A percentile compares a stretch with the other conserved stretches of the same genome.
phyloP scores from a whole-genome alignment of 2,113 vertebrate species.

The Poeciliopsis prolifica region DNA sequence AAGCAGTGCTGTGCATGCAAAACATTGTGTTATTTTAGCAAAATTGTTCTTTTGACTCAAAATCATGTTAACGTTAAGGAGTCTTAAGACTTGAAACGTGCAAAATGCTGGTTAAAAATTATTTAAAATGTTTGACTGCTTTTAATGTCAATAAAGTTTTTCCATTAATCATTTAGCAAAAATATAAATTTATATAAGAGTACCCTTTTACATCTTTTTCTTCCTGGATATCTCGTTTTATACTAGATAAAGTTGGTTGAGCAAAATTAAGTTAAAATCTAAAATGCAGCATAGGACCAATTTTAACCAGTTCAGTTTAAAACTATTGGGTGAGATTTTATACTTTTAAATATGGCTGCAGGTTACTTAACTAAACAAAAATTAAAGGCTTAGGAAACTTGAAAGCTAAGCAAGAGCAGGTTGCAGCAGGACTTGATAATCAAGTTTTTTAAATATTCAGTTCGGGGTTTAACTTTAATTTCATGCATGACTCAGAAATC shows the following conservation, averaged over 20 bases:
- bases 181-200: too few species aligned
- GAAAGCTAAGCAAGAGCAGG: not conserved
- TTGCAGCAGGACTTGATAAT: not conserved
- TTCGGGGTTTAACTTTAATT: not conserved
- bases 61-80: too few species aligned
- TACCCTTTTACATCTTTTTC: not conserved
- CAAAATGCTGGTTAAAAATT: too few species aligned
- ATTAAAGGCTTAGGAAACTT: not conserved
- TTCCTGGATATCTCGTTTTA: not conserved
- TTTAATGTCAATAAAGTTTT: too few species aligned
- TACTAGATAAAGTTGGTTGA: not conserved
- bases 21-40: too few species aligned
- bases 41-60: too few species aligned
- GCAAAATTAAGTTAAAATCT: not conserved
- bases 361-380: not conserved
- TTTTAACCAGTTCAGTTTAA: not conserved
- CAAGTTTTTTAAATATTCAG: not conserved
- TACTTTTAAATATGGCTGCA: not conserved
- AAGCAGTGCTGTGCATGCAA: not conserved
- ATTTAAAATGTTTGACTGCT: too few species aligned
- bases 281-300: not conserved
- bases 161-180: too few species aligned
- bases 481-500: not conserved
- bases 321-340: not conserved
- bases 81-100: too few species aligned